These are phyloP conservation scores for Lepus americanus DNA, from an alignment of 2,113 vertebrate genomes.

Conservation along the genomic window DNA sequence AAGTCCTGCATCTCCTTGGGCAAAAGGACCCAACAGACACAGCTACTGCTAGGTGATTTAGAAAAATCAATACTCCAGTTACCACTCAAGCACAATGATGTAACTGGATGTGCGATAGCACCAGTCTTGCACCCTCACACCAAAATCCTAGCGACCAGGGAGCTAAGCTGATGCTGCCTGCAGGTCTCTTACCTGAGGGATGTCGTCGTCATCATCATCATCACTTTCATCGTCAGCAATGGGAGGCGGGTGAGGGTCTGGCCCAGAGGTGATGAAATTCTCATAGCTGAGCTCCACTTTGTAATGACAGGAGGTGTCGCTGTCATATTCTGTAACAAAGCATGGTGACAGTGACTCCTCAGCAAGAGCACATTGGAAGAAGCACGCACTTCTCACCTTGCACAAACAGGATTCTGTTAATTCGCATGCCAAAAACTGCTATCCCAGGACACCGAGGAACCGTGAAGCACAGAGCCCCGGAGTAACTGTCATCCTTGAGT, in stretches of 20 bases:
- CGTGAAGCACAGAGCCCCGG: background rate
- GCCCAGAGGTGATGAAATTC: constrained; percentile 96
- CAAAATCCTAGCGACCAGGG: background rate
- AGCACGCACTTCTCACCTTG: background rate
- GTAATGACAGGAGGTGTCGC: constrained; percentile 95
- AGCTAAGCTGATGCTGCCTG: background rate
- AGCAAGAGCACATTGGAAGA: background rate
- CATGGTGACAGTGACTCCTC: background rate
- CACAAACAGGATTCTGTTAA: background rate
- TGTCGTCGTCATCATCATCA: constrained; percentile 96
- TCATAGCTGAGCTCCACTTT: constrained; percentile 98
- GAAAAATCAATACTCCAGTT: background rate
- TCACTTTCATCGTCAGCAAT: constrained; percentile 98
- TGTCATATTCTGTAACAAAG: constrained; percentile 94
- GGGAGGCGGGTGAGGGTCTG: constrained; percentile 94
- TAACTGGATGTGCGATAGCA: background rate
- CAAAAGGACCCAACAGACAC: background rate
- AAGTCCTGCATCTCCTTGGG: background rate
- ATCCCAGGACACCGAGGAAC: background rate
- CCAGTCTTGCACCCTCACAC: background rate
- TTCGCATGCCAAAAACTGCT: background rate
- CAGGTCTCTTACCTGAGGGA: constrained; percentile 91
- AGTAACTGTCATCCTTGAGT: background rate
- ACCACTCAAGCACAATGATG: background rate
- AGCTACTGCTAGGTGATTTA: background rate